phyloP scores from a whole-genome alignment of 1,140 invertebrate species.

The Octopus sinensis region DNA sequence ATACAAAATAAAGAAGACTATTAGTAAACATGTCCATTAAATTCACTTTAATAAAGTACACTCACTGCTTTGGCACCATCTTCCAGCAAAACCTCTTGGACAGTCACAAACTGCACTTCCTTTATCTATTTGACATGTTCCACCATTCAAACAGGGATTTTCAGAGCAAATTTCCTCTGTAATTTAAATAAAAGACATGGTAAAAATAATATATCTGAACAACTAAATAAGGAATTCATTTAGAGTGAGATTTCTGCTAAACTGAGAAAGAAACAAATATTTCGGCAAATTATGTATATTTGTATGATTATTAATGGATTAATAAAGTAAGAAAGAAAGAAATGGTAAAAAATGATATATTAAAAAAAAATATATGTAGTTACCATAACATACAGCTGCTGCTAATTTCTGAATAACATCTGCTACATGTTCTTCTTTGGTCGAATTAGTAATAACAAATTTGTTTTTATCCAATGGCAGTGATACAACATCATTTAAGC shows the following conservation, averaged over 20 bases:
- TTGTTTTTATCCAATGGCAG: constrained; percentile 27
- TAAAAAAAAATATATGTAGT: constrained; percentile 8
- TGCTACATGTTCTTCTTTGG: constrained; percentile 23
- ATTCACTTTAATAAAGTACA: constrained; percentile 6
- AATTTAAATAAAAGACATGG: not conserved
- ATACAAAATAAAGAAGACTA: not conserved
- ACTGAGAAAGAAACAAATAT: too few relatives aligned
- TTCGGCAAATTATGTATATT: too few relatives aligned
- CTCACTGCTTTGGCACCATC: constrained; percentile 45
- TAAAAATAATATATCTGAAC: too few relatives aligned
- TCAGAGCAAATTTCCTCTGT: constrained; percentile 35
- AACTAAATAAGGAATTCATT: too few relatives aligned
- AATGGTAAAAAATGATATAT: constrained; percentile 4
- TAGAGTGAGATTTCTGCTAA: too few relatives aligned
- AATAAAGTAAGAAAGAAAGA: too few relatives aligned
- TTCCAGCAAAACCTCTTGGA: constrained; percentile 71
- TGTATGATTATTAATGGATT: too few relatives aligned
- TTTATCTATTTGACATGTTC: constrained; percentile 89
- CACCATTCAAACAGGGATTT: constrained; percentile 84
- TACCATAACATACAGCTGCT: constrained; percentile 46
- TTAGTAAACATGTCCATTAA: too few relatives aligned
- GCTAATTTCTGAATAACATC: constrained; percentile 33
- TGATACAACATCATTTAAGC: constrained; percentile 38
- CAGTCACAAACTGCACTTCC: constrained; percentile 84
- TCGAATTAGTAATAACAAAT: constrained; percentile 24